Conservation (phyloP, 2,113 vertebrate species). For the Etia nguti region DNA sequence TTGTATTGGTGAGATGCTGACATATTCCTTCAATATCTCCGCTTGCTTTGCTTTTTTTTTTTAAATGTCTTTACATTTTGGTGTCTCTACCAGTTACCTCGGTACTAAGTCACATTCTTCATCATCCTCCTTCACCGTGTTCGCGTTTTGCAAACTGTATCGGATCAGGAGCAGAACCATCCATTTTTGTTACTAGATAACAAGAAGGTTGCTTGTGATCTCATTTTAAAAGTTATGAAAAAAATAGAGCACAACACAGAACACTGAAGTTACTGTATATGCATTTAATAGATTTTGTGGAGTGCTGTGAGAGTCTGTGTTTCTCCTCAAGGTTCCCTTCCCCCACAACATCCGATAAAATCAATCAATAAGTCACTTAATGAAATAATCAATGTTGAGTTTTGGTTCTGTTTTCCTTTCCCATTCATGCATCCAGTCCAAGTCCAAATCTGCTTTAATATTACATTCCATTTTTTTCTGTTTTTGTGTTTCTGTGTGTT, state of each 20-base stretch:
- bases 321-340: background rate
- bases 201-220: background rate
- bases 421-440: background rate
- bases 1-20: slow-evolving; percentile 18
- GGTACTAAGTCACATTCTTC: background rate
- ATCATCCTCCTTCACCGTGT: background rate
- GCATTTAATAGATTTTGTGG: background rate
- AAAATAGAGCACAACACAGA: background rate
- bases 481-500: background rate
- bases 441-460: background rate
- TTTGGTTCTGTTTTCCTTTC: background rate
- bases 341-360: background rate
- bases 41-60: background rate
- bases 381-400: background rate
- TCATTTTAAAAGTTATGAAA: background rate
- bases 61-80: background rate
- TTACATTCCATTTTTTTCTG: background rate
- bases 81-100: background rate
- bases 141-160: background rate
- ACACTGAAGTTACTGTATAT: background rate
- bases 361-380: background rate
- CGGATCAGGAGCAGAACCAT: background rate
- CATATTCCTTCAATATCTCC: background rate
- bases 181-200: background rate
- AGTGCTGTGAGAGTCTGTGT: background rate